Conservation (phyloP, 92 coral and sea anemone genomes). For the Parazoanthus atlanticus region DNA sequence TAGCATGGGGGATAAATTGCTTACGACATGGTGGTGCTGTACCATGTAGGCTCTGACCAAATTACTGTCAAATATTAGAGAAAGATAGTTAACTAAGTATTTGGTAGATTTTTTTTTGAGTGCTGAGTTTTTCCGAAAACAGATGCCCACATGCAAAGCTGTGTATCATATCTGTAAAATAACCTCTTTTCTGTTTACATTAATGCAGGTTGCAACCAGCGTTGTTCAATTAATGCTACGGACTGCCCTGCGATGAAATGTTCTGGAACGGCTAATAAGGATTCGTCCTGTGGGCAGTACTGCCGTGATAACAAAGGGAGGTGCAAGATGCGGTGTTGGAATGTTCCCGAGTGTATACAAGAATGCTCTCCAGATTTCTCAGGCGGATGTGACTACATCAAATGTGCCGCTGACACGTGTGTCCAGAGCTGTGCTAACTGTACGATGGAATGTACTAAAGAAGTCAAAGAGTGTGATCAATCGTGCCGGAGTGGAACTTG, state of each 20-base stretch:
- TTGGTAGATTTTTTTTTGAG: no score
- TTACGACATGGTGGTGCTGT: no score
- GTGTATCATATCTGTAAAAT: no score
- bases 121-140: no score
- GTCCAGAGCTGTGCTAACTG: constrained; percentile 20
- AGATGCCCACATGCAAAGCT: no score
- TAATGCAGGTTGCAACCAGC: constrained; percentile 28
- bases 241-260: constrained; percentile 22
- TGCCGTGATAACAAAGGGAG: constrained; percentile 5
- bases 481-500: background rate
- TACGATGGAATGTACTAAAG: constrained; percentile 34
- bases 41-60: no score
- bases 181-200: background rate
- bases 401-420: background rate
- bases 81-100: no score
- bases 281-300: constrained; percentile 14
- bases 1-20: no score
- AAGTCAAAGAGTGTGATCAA: constrained; percentile 7
- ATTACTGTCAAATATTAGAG: no score
- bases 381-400: constrained; percentile 25
- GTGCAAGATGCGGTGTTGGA: constrained; percentile 21
- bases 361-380: background rate
- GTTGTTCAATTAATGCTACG: constrained; percentile 8
- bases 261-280: constrained; percentile 10
- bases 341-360: background rate